Conservation (phyloP, 2,888 invertebrate genomes). For the Polydrusus tereticollis region DNA sequence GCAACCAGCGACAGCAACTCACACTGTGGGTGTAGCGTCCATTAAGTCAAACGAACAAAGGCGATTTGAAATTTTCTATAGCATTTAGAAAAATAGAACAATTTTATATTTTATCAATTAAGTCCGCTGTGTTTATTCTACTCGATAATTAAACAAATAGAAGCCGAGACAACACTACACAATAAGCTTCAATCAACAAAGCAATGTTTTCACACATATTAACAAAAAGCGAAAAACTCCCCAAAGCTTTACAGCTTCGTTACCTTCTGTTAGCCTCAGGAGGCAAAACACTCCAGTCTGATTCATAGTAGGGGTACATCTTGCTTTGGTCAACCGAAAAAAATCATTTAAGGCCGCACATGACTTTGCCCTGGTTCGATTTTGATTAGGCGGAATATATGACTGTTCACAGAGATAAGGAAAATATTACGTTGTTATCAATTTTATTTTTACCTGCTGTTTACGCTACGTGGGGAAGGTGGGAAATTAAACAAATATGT, state of each 20-base stretch:
- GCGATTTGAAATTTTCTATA: background rate
- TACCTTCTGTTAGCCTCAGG: conserved; percentile 89
- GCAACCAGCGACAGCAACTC: background rate
- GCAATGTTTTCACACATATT: conserved; percentile 15
- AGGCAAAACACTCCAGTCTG: conserved; percentile 88
- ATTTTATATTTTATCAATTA: conserved; percentile 16
- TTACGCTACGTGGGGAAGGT: conserved; percentile 29
- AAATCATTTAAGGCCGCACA: conserved; percentile 16
- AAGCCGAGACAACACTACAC: conserved; percentile 6
- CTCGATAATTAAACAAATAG: background rate
- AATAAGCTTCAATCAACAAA: conserved; percentile 29
- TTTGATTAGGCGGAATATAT: conserved; percentile 39
- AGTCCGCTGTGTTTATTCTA: conserved; percentile 6
- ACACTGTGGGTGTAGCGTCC: background rate
- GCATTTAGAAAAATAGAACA: background rate
- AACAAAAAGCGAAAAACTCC: background rate
- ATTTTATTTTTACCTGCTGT: conserved; percentile 41
- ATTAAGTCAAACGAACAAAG: background rate
- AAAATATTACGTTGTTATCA: conserved; percentile 31
- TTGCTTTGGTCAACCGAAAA: conserved; percentile 22
- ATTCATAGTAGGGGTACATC: conserved; percentile 78
- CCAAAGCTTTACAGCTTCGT: conserved; percentile 2
- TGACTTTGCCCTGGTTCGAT: conserved; percentile 28
- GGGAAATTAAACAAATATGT: conserved; percentile 27
- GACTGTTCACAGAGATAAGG: conserved; percentile 32